Conservation (phyloP, 2,888 invertebrate species). For the Congeria kusceri region DNA sequence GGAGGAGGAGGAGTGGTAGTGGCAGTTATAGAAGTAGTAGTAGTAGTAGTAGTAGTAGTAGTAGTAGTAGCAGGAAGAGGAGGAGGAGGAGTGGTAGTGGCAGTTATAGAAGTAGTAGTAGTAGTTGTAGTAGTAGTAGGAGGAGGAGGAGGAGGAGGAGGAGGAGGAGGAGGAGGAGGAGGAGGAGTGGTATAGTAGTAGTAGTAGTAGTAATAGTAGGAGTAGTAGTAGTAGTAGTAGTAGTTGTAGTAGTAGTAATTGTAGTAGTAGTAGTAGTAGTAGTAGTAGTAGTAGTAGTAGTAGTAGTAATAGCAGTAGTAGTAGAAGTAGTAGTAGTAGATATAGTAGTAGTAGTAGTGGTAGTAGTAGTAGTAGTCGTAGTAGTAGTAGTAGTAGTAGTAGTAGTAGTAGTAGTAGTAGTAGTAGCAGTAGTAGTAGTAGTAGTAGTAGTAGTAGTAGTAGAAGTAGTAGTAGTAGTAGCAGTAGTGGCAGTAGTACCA, state of each 20-base stretch:
- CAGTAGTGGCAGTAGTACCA: background rate
- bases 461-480: conserved; percentile 10
- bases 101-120: background rate
- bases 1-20: background rate
- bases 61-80: conserved; percentile 7
- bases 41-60: conserved; percentile 11
- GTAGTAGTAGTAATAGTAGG: too few species aligned
- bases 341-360: too few species aligned
- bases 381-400: background rate
- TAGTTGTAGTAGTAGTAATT: background rate
- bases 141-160: too few species aligned
- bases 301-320: background rate
- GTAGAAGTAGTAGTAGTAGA: background rate
- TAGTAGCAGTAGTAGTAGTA: conserved; percentile 8
- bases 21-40: background rate
- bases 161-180: too few species aligned
- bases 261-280: background rate
- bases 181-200: background rate
- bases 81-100: conserved; percentile 5
- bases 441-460: conserved; percentile 8
- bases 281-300: background rate
- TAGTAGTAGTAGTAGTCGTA: background rate
- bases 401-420: conserved; percentile 4
- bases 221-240: too few species aligned
- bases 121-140: background rate